phyloP scores from a whole-genome alignment of 2,113 vertebrate species.

The Pantherophis guttatus region DNA sequence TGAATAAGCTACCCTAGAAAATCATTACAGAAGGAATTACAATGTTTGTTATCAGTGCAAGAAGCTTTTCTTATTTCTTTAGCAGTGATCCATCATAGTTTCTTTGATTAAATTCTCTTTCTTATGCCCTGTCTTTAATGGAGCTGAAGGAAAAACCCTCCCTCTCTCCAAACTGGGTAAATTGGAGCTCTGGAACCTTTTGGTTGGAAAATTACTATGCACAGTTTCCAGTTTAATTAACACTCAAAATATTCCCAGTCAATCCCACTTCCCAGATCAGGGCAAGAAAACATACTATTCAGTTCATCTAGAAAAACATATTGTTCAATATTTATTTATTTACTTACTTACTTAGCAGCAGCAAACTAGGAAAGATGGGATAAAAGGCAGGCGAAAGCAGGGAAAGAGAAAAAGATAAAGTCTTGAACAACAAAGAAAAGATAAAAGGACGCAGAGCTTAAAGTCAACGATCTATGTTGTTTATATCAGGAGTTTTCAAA shows the following conservation, averaged over 20 bases:
- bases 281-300: background rate
- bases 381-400: background rate
- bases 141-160: slow-evolving; percentile 1
- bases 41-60: slow-evolving; percentile 20
- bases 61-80: slow-evolving; percentile 40
- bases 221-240: background rate
- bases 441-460: background rate
- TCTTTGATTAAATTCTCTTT: slow-evolving; percentile 29
- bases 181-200: slow-evolving; percentile 1
- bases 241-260: background rate
- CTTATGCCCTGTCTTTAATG: slow-evolving; percentile 18
- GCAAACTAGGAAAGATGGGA: background rate
- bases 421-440: background rate
- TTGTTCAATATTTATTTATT: background rate
- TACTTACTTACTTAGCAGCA: background rate
- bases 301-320: background rate
- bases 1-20: slow-evolving; percentile 28
- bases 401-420: background rate
- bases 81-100: slow-evolving; percentile 6
- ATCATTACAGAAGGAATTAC: slow-evolving; percentile 39
- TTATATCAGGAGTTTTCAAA: background rate
- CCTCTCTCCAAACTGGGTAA: background rate
- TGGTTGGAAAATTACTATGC: background rate
- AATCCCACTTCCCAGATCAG: background rate
- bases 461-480: background rate